These are phyloP conservation scores for Schizopygopsis pylzovi DNA, from an alignment of 2,797 vertebrate genomes.

Conservation along the genomic window DNA sequence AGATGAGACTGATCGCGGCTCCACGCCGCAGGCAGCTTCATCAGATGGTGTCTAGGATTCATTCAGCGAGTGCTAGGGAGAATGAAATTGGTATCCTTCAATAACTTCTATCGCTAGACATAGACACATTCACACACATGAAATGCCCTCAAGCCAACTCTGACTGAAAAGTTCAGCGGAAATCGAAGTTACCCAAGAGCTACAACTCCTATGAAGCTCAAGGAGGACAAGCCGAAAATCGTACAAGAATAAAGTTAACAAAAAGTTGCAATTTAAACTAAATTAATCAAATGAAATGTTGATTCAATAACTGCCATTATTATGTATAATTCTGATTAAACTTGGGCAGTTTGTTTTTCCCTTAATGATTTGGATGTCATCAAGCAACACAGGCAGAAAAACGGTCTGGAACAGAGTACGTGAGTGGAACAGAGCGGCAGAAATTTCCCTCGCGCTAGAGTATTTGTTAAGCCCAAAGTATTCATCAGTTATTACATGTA, in stretches of 20 bases:
- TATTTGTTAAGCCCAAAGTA: too few relatives aligned
- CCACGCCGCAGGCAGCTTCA: slow-evolving; percentile 58
- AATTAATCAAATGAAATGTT: background rate
- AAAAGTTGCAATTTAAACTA: background rate
- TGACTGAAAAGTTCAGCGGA: background rate
- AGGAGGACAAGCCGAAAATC: background rate
- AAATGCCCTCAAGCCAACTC: slow-evolving; percentile 12
- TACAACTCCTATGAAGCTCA: background rate
- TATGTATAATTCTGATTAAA: background rate
- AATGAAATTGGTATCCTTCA: slow-evolving; percentile 61
- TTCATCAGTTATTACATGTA: background rate
- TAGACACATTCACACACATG: slow-evolving; percentile 33
- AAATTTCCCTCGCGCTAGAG: background rate
- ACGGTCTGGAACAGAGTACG: background rate
- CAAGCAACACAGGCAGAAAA: background rate
- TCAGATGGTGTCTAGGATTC: slow-evolving; percentile 69
- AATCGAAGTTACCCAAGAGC: slow-evolving; percentile 1
- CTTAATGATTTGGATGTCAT: background rate
- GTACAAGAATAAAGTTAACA: background rate
- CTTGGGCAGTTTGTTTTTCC: background rate
- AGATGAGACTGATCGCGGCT: slow-evolving; percentile 46
- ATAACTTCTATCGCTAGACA: slow-evolving; percentile 55
- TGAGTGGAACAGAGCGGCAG: too few relatives aligned
- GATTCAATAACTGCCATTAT: background rate
- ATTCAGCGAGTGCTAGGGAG: slow-evolving; percentile 67